phyloP scores from a whole-genome alignment of 2,888 invertebrate genomes.

The Dicyrtomina minuta region DNA sequence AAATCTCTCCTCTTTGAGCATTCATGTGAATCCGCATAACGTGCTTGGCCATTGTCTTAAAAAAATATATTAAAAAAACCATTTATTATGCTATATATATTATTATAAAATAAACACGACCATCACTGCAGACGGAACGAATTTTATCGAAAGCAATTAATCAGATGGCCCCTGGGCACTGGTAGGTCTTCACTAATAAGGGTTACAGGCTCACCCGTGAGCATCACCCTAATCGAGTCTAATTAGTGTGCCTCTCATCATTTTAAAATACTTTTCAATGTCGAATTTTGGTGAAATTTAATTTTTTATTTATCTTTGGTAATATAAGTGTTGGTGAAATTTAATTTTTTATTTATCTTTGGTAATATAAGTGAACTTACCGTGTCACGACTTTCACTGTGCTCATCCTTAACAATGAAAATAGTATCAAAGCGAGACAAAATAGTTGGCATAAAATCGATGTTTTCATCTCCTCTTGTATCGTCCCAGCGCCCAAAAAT shows the following conservation, averaged over 20 bases:
- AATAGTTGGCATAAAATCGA: constrained; percentile 99
- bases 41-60: constrained; percentile 85
- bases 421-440: constrained; percentile 99
- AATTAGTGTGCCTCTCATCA: constrained; percentile 46
- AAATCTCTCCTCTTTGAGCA: constrained; percentile 64
- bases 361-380: constrained; percentile 59
- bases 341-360: too few species aligned
- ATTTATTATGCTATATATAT: too few species aligned
- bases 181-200: constrained; percentile 35
- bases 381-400: constrained; percentile 82
- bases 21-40: constrained; percentile 95
- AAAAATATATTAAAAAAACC: constrained; percentile 38
- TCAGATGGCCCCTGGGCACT: constrained; percentile 54
- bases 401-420: constrained; percentile 97
- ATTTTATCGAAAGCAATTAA: constrained; percentile 8
- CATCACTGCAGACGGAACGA: neutral
- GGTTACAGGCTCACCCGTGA: constrained; percentile 16
- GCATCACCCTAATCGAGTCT: neutral
- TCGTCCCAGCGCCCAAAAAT: constrained; percentile 99
- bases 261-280: constrained; percentile 1
- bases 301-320: neutral
- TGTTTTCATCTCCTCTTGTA: constrained; percentile 94
- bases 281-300: neutral
- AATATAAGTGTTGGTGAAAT: neutral
- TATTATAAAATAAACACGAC: constrained; percentile 8